phyloP scores from a whole-genome alignment of 92 coral and sea anemone species.

The Metridium senile region DNA sequence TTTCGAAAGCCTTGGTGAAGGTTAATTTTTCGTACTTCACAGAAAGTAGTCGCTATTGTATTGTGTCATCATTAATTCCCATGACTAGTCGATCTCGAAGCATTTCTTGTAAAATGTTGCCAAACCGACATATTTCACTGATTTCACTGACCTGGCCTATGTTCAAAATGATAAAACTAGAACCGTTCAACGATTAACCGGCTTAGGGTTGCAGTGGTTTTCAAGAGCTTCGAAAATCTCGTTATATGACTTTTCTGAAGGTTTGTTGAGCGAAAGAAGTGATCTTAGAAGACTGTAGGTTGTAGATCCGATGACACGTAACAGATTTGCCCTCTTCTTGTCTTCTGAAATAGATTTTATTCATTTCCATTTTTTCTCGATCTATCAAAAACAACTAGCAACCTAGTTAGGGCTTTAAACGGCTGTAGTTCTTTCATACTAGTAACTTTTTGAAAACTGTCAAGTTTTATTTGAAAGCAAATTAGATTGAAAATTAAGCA shows the following conservation, averaged over 20 bases:
- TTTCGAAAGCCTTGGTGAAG: conserved; percentile 37
- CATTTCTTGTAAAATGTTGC: conserved; percentile 29
- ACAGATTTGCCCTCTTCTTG: conserved; percentile 53
- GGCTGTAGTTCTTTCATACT: too few species aligned
- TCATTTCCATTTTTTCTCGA: too few species aligned
- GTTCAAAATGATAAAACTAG: conserved; percentile 47
- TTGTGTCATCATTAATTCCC: conserved; percentile 37
- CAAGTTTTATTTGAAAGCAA: too few species aligned
- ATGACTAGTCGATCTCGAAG: conserved; percentile 44
- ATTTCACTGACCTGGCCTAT: conserved; percentile 22
- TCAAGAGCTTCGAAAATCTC: conserved; percentile 33
- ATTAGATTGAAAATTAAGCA: too few species aligned
- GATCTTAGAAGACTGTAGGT: conserved; percentile 46
- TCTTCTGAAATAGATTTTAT: too few species aligned
- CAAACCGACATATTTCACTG: conserved; percentile 30
- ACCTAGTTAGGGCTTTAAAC: too few species aligned
- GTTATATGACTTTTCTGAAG: conserved; percentile 39
- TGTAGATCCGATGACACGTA: conserved; percentile 53
- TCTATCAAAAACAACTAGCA: too few species aligned
- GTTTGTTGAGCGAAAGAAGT: too few species aligned
- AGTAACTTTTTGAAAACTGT: too few species aligned
- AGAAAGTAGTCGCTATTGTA: conserved; percentile 36
- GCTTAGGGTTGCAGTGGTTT: conserved; percentile 59
- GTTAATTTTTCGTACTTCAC: conserved; percentile 22
- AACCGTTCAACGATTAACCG: conserved; percentile 50